These are phyloP conservation scores for Haemorhous mexicanus DNA, from an alignment of 2,113 vertebrate genomes.

Conservation along the genomic window DNA sequence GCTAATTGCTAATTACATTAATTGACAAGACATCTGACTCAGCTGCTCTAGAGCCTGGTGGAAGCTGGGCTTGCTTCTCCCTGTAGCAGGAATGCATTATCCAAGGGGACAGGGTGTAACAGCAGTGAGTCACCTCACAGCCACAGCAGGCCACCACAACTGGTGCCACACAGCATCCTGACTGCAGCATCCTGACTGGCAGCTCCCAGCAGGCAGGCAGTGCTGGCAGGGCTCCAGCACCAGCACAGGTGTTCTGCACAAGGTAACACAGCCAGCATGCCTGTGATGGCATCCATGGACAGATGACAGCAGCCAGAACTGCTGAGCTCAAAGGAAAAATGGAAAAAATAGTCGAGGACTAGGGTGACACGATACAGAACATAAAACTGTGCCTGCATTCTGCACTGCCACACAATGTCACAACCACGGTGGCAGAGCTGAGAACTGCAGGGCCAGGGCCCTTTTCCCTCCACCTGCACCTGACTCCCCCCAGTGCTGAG, in stretches of 20 bases:
- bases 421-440: neutral
- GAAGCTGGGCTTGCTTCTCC: neutral
- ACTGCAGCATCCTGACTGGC: neutral
- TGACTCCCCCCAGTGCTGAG: fast-evolving
- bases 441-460: neutral
- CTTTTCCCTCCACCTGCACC: too few relatives aligned
- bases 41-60: neutral
- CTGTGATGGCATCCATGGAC: neutral
- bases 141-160: neutral
- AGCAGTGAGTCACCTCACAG: neutral
- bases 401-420: fast-evolving
- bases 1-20: neutral
- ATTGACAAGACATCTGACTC: neutral
- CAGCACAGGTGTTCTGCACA: neutral
- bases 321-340: neutral
- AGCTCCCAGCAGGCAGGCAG: neutral
- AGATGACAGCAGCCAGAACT: fast-evolving
- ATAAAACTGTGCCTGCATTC: neutral
- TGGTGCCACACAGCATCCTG: neutral
- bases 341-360: neutral
- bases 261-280: neutral
- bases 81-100: neutral
- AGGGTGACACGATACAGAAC: neutral
- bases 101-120: neutral
- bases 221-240: neutral